Conservation (phyloP, 1,140 invertebrate genomes). For the Ephestia elutella region DNA sequence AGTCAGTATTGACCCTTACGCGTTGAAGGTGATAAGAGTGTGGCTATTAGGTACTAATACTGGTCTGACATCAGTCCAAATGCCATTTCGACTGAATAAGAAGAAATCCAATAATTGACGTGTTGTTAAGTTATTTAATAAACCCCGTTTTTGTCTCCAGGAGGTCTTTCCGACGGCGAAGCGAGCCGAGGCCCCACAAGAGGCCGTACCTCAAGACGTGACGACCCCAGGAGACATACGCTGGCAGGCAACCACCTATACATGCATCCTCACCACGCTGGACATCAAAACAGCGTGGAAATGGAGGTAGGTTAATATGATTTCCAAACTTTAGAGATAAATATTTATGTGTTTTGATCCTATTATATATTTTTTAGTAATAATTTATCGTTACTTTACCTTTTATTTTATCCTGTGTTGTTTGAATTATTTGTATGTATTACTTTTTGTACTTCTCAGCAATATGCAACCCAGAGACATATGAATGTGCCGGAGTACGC, state of each 20-base stretch:
- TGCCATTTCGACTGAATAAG: too few species aligned
- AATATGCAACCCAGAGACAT: slow-evolving; percentile 14
- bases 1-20: too few species aligned
- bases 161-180: slow-evolving; percentile 55
- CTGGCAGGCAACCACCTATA: slow-evolving; percentile 57
- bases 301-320: slow-evolving; percentile 54
- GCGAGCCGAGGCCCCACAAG: slow-evolving; percentile 37
- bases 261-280: slow-evolving; percentile 43
- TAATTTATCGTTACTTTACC: too few species aligned
- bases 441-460: slow-evolving; percentile 27
- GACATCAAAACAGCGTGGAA: slow-evolving; percentile 30
- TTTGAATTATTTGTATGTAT: slow-evolving; percentile 20
- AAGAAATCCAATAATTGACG: neutral
- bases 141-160: slow-evolving; percentile 31
- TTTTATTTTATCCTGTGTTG: slow-evolving; percentile 16
- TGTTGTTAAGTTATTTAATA: neutral
- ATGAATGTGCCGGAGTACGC: slow-evolving; percentile 43
- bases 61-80: too few species aligned
- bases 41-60: too few species aligned
- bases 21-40: too few species aligned
- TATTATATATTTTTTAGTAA: too few species aligned
- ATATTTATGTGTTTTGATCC: too few species aligned
- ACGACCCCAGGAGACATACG: slow-evolving; percentile 58
- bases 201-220: slow-evolving; percentile 44
- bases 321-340: too few species aligned